Base-by-base conservation (phyloP, 2,113 vertebrate genomes). In the Rhinichthys klamathensis region DNA sequence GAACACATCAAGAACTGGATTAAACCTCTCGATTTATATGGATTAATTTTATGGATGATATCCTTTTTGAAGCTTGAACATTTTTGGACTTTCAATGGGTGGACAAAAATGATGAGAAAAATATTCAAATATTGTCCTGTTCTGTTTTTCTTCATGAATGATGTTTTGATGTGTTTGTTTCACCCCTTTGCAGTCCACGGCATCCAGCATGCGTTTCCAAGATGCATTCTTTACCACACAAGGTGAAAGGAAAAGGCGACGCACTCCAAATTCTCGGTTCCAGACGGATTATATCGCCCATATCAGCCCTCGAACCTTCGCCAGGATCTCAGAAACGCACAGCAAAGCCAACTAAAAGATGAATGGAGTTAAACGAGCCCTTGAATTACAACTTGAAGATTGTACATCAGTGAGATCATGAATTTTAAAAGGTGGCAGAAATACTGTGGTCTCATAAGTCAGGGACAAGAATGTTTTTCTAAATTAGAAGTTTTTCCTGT, bases 141-240 rank as follows among this genome's bases (percentile, higher is more conserved):
- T 46, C 4, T 73, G 18, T 4, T 12, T 84, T 46, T 77, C 6
- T 67, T 56, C 27, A 12, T 84, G 21, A 67, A 49, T 54, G 32
- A 38, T 87, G 67, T 76, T 21, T 76, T 27, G 70, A 41, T 60
- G 35, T 54, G 51, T 80, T 84, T 54, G 27, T 56, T 23, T 25
- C 41, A 41, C 41, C 41, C 12, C 92, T 93, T 84, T 81, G 9
- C 60, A 99, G 98, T 99, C 98, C 84, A 98, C 96, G 89, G 98
- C 98, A 15, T 99, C 98, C 82, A 95, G 97, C 84, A 99, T 99
- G 98, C 95, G 96, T 87, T 99, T 98, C 91, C 96, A 99, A 93
- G 97, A 98, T 82, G 94, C 96, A 0, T 99, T 99, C 95, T 97
- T 94, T 91, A 97, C 96, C 89, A 96, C 96, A n/a, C 94, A 96